A percentile compares a stretch with the other conserved stretches of the same genome.
These are phyloP conservation scores for Stegodyphus mimosarum DNA, from an alignment of 1,140 invertebrate species.

Conservation along the genomic window DNA sequence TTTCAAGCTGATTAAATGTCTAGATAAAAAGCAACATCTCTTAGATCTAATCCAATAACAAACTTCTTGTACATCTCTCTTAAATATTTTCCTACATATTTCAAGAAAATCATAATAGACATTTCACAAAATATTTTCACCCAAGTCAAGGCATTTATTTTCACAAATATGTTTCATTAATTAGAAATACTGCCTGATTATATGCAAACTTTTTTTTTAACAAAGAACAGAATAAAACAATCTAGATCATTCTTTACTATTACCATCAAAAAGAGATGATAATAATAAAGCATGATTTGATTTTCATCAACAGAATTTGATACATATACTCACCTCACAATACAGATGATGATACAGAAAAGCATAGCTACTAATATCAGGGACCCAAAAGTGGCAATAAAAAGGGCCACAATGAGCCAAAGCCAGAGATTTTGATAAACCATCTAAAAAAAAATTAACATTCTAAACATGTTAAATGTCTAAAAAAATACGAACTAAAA, in stretches of 20 bases:
- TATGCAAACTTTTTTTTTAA: too few relatives aligned
- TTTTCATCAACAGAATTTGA: not conserved
- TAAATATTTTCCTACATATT: too few relatives aligned
- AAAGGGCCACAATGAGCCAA: constrained; percentile 53
- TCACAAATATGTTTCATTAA: too few relatives aligned
- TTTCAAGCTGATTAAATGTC: too few relatives aligned
- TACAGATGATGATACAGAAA: constrained; percentile 11
- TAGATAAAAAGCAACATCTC: too few relatives aligned
- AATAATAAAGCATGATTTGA: not conserved
- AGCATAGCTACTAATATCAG: constrained; percentile 16
- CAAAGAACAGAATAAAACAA: not conserved
- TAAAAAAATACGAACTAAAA: not conserved
- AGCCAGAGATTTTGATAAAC: constrained; percentile 46
- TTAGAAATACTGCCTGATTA: too few relatives aligned
- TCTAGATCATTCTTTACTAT: not conserved
- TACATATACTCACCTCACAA: constrained; percentile 24
- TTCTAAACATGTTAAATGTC: not conserved
- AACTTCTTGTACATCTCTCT: too few relatives aligned
- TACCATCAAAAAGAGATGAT: not conserved
- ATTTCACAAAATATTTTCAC: too few relatives aligned
- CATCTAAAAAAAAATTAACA: constrained; percentile 28
- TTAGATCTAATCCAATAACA: too few relatives aligned
- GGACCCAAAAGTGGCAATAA: constrained; percentile 42
- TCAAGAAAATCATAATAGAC: too few relatives aligned
- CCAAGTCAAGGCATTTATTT: too few relatives aligned